A percentile compares a stretch with the other conserved stretches of the same genome.
phyloP scores from a whole-genome alignment of 2,113 vertebrate genomes.

The Laterallus jamaicensis region DNA sequence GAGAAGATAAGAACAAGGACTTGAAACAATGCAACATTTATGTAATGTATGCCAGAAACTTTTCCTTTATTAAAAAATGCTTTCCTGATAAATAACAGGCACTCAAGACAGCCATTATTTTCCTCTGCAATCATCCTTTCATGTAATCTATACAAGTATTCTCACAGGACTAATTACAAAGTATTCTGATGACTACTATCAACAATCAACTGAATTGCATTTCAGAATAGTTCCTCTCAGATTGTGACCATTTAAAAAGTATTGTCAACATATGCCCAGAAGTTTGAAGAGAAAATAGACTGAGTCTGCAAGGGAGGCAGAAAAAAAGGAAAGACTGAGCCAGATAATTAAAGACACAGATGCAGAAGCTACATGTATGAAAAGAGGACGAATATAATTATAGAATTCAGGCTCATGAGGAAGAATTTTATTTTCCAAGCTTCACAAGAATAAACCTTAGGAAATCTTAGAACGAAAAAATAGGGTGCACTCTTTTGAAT shows the following conservation, averaged over 20 bases:
- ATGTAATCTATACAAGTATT: constrained; percentile 66
- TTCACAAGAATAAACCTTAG: not conserved
- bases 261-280: constrained; percentile 52
- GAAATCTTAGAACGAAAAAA: not conserved
- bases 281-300: constrained; percentile 38
- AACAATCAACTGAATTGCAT: constrained; percentile 67
- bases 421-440: not conserved
- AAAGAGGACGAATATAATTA: not conserved
- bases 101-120: constrained; percentile 66
- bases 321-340: not conserved
- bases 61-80: constrained; percentile 61
- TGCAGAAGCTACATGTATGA: constrained; percentile 1
- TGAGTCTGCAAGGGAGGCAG: not conserved
- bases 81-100: constrained; percentile 65
- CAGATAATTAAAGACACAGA: constrained; percentile 14
- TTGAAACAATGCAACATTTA: constrained; percentile 60
- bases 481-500: not conserved
- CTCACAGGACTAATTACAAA: constrained; percentile 65
- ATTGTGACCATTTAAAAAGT: constrained; percentile 57
- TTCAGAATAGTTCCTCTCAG: constrained; percentile 58
- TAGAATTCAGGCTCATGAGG: not conserved
- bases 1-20: constrained; percentile 31
- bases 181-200: constrained; percentile 67
- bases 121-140: constrained; percentile 70
- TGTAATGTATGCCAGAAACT: constrained; percentile 46